Evolutionary conservation across 2,888 invertebrate genomes (phyloP), one percentile per base, ranked within the genome.

Genomic region (Orthosia gracilis): DNA sequence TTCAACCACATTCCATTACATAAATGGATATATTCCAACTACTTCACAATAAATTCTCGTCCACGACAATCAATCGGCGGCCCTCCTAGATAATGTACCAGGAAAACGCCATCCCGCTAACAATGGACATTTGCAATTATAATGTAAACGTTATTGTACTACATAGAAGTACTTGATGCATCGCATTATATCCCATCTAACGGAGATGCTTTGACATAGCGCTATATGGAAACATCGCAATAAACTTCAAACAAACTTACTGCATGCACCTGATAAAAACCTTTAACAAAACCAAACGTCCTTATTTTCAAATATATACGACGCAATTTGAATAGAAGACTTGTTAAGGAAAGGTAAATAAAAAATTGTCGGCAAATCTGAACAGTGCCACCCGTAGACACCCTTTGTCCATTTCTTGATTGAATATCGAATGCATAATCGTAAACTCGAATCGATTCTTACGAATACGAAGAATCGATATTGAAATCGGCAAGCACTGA

Each of bases 361-460:
- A 70, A 80, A 78, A n/a, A 78, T 81, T 83, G 80, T 71, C 63
- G 79, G 69, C 80, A 79, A 82, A 84, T 82, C 82, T 87, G 86
- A 87, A 88, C 87, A 89, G 84, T 82, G 85, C 87, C 84, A 89
- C 85, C 87, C 86, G 87, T 86, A 88, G 87, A 87, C 85, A 87
- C 79, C 91, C 89, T 94, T 94, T 94, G 94, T 94, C 89, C 91
- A 88, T 82, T 86, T 83, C 84, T 92, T 93, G 94, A 95, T 94
- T 94, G 94, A 95, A 95, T 94, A 92, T 92, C 91, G 90, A 91
- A 93, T 91, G 91, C 82, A 93, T 91, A 93, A 94, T 95, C 95
- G 93, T 95, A 95, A 95, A 95, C 82, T 89, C 87, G 89, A 90
- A 92, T 93, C 94, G 93, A 94, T 93, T 94, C 91, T 91, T 89